Conservation (phyloP, 2,797 vertebrate species). For the Platyrinchus mystaceus region DNA sequence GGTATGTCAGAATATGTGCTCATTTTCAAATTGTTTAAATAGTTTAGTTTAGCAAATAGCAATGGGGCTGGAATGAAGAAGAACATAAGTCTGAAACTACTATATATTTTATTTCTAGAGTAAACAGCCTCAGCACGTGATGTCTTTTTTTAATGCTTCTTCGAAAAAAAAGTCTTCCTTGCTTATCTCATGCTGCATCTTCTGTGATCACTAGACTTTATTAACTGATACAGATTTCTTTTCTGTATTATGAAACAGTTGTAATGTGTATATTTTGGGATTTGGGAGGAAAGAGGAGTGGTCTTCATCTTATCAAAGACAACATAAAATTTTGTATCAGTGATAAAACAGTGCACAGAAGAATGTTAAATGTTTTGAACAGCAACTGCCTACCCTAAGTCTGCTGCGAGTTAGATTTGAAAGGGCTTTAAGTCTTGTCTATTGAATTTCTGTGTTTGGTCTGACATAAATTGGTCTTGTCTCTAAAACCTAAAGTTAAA, state of each 20-base stretch:
- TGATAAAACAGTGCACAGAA: constrained; percentile 21
- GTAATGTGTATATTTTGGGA: constrained; percentile 3
- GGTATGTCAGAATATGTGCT: neutral
- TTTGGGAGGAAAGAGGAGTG: constrained; percentile 36
- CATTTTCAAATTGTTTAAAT: neutral
- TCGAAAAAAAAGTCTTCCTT: neutral
- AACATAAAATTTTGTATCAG: constrained; percentile 22
- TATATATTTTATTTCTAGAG: neutral
- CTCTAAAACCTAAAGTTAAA: neutral
- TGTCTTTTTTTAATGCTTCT: neutral
- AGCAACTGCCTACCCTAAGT: neutral
- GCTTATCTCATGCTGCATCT: neutral
- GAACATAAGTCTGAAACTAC: neutral
- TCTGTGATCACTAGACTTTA: neutral
- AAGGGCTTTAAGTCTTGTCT: neutral
- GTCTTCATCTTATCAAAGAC: constrained; percentile 51
- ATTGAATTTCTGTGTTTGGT: neutral
- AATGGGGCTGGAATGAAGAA: neutral
- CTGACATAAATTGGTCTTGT: neutral
- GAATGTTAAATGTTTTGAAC: constrained; percentile 9
- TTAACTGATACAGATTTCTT: constrained; percentile 22
- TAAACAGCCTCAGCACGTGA: neutral
- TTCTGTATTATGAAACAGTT: constrained; percentile 38
- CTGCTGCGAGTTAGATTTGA: neutral
- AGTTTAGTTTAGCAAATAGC: neutral